A percentile compares a stretch with the other conserved stretches of the same genome.
These are phyloP conservation scores for Microctenopoma lineatum DNA, from an alignment of 2,797 vertebrate species.

Conservation along the genomic window DNA sequence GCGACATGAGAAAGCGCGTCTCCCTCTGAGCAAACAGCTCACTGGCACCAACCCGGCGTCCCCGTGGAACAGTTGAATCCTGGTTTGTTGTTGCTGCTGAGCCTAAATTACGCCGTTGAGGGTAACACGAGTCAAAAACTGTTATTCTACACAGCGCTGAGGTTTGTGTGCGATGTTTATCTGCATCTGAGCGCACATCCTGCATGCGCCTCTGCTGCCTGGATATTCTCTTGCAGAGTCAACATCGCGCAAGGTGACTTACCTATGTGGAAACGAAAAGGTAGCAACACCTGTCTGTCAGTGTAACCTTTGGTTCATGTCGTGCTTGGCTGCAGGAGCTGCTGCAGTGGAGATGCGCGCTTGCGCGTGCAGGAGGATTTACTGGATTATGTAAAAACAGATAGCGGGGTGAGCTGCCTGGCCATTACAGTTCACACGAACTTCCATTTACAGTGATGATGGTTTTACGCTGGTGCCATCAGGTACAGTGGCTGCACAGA, in stretches of 20 bases:
- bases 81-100: not conserved
- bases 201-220: not conserved
- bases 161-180: not conserved
- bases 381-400: conserved; percentile 25
- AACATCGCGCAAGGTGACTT: not conserved
- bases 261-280: not conserved
- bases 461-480: not conserved
- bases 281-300: conserved; percentile 7
- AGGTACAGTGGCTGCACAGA: not conserved
- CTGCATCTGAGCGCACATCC: not conserved
- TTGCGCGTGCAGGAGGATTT: conserved; percentile 53
- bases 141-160: not conserved
- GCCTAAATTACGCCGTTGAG: not conserved
- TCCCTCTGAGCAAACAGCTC: conserved; percentile 43
- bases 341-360: conserved; percentile 70
- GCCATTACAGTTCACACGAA: too few species aligned
- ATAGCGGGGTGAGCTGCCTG: conserved; percentile 37
- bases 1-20: conserved; percentile 27
- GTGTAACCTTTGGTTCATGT: conserved; percentile 18
- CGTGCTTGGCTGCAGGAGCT: conserved; percentile 21
- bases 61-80: conserved; percentile 25
- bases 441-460: not conserved
- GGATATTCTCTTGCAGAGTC: not conserved
- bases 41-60: conserved; percentile 49
- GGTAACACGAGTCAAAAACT: not conserved